These are phyloP conservation scores for Columba livia DNA, from an alignment of 2,113 vertebrate species.

Conservation along the genomic window DNA sequence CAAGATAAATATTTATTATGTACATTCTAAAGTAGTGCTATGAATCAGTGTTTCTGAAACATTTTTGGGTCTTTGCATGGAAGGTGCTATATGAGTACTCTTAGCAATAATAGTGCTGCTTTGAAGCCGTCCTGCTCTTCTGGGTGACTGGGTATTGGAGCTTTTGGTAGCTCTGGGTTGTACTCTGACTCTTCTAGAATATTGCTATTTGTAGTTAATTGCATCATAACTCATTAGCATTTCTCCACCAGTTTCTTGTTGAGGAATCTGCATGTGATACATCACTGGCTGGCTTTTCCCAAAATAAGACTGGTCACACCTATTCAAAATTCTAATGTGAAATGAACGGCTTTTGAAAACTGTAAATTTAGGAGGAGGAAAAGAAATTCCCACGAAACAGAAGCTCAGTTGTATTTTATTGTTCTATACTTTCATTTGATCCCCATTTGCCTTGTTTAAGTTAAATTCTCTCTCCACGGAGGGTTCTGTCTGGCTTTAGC, in stretches of 20 bases:
- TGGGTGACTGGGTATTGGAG: not conserved
- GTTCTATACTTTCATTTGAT: not conserved
- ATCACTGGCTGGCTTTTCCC: not conserved
- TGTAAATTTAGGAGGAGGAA: not conserved
- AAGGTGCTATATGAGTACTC: not conserved
- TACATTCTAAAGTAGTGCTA: not conserved
- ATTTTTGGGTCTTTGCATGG: not conserved
- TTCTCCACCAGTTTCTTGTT: not conserved
- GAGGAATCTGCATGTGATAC: not conserved
- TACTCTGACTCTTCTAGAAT: not conserved
- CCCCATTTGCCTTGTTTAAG: not conserved
- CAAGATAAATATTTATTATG: not conserved
- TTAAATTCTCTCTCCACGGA: not conserved
- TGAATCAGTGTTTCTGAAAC: not conserved
- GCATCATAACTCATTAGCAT: not conserved
- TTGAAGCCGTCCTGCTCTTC: not conserved
- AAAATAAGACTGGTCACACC: not conserved
- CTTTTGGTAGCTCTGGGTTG: not conserved
- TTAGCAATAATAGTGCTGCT: not conserved
- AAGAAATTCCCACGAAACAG: not conserved
- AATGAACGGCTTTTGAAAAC: not conserved
- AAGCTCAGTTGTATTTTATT: not conserved
- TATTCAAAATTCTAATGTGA: not conserved
- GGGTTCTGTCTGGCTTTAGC: not conserved
- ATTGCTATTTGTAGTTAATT: not conserved